Base-by-base conservation (phyloP, 2,797 vertebrate species). In the Chrosomus eos region DNA sequence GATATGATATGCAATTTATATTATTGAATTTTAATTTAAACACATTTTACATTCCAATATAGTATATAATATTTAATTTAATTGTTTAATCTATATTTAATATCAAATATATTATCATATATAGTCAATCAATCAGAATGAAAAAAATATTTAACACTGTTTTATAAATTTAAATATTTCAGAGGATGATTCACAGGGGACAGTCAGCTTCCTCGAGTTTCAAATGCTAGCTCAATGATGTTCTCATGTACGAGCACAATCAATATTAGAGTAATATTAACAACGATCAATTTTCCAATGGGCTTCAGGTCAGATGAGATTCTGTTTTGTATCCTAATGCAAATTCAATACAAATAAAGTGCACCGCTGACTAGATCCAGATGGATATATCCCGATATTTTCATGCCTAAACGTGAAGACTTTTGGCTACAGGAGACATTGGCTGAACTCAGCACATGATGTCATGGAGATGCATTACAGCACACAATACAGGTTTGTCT, bases 321-420 rank as follows among this genome's bases (percentile, higher is more conserved):
- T 55, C 23, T 48, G 74, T 84, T 68, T 68, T 84, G 82, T 77
- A 45, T 84, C 64, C 48, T 45, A 70, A 84, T 84, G 74, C 74
- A 78, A 70, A 84, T 84, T 70, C 74, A 84, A 84, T 78, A 79
- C 67, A 79, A 79, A 83, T 70, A 48, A 82, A 84, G 18, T 71
- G 48, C 28, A 7, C 48, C 5, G 36, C 62, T 70, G 73, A 70
- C 73, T 58, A n/a, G 62, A 77, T 68, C 73, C 73, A 76, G 81
- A 83, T 66, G 43, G n/a, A 75, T 83, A 10, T 23, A 40, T 45
- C 33, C 9, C 1, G 2, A 66, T 83, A 66, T 53, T 10, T 66
- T 53, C 48, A 68, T 28, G 33, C 31, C 72, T 55, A n/a, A 38
- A 77, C 19, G 18, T 74, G 62, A 62, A 58, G 36, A 45, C 26